Conservation (phyloP, 2,113 vertebrate genomes). For the Romanogobio albipinnatus region DNA sequence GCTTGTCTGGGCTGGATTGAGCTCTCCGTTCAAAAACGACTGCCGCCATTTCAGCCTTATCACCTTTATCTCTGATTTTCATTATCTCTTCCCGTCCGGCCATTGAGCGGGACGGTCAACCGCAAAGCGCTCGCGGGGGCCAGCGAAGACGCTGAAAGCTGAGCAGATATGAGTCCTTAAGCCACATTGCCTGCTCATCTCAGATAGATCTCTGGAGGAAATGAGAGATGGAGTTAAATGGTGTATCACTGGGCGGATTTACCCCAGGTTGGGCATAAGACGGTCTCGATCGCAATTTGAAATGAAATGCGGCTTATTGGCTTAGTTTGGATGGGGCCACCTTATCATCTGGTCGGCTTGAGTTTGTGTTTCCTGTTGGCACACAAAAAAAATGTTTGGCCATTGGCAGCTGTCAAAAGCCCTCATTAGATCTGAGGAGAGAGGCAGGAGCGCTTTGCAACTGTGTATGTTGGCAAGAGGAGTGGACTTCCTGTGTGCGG, state of each 20-base stretch:
- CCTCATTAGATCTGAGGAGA: slow-evolving; percentile 39
- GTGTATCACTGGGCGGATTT: slow-evolving; percentile 27
- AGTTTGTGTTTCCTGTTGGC: slow-evolving; percentile 14
- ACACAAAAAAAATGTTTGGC: neutral
- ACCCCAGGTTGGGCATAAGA: slow-evolving; percentile 11
- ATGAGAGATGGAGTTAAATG: slow-evolving; percentile 34
- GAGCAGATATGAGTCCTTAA: neutral
- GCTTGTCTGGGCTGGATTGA: slow-evolving; percentile 58
- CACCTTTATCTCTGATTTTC: slow-evolving; percentile 62
- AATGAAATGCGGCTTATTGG: slow-evolving; percentile 27
- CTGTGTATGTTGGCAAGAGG: neutral
- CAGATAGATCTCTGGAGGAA: slow-evolving; percentile 28
- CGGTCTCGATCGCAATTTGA: neutral
- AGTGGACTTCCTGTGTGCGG: slow-evolving; percentile 24
- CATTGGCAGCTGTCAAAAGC: slow-evolving; percentile 8
- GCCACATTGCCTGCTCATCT: neutral
- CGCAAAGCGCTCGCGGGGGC: neutral
- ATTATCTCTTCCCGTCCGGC: slow-evolving; percentile 37
- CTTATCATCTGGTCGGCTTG: neutral
- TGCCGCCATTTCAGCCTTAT: slow-evolving; percentile 55
- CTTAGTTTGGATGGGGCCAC: slow-evolving; percentile 3
- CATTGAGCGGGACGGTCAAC: slow-evolving; percentile 20
- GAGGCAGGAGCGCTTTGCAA: neutral
- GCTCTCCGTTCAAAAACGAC: slow-evolving; percentile 45
- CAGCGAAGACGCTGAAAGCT: neutral